Evolutionary conservation across 2,888 invertebrate genomes (phyloP).

Genomic region (Cremastinae sp.): DNA sequence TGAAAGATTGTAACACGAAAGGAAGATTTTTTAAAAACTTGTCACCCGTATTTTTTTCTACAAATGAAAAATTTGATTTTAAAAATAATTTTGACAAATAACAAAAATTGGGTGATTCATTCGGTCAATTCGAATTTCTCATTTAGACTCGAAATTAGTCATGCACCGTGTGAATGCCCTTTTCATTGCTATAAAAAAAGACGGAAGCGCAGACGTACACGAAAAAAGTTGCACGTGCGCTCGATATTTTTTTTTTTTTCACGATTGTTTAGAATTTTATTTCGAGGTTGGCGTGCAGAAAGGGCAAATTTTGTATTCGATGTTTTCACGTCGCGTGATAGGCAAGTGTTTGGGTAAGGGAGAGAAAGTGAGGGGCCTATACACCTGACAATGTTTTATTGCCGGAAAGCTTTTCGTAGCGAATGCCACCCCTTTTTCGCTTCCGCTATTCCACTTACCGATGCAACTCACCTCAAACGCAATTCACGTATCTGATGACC

Average conservation of each 20-base stretch:
- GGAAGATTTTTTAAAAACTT: no score
- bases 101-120: no score
- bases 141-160: no score
- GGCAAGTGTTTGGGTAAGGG: background rate
- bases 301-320: background rate
- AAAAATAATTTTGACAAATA: no score
- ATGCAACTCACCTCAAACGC: constrained; percentile 3
- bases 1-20: no score
- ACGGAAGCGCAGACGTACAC: background rate
- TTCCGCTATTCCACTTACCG: constrained; percentile 40
- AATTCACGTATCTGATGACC: constrained; percentile 32
- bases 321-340: constrained; percentile 14
- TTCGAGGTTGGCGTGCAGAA: no score
- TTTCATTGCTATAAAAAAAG: background rate
- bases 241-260: no score
- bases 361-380: background rate
- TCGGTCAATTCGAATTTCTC: no score
- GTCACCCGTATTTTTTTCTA: no score
- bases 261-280: no score
- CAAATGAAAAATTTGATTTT: background rate
- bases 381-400: constrained; percentile 41
- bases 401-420: constrained; percentile 49
- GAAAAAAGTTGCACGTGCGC: background rate
- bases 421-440: constrained; percentile 20
- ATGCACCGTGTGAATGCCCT: no score